A percentile compares a stretch with the other conserved stretches of the same genome.
Conservation (phyloP, 2,113 vertebrate species). For the Melanerpes formicivorus region DNA sequence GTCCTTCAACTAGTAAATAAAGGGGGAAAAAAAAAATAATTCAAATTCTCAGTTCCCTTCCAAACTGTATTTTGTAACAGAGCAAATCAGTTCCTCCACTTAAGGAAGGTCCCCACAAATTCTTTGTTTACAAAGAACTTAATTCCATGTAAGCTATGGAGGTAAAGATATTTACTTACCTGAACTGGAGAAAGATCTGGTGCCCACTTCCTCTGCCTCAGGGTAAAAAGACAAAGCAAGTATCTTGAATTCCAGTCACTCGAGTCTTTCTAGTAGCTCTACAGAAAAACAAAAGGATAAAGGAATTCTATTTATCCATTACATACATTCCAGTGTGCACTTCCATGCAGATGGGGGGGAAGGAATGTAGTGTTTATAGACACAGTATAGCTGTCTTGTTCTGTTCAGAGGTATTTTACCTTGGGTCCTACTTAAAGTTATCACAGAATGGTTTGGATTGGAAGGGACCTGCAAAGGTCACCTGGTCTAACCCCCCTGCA, state of each 20-base stretch:
- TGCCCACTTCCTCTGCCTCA: neutral
- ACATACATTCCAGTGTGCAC: neutral
- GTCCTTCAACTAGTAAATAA: slow-evolving; percentile 50
- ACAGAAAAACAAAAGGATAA: neutral
- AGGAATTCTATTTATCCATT: neutral
- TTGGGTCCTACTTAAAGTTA: too few species aligned
- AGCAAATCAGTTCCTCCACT: neutral
- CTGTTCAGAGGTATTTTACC: too few species aligned
- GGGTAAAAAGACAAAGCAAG: neutral
- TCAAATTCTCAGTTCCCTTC: neutral
- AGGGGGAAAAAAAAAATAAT: neutral
- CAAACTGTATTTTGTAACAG: neutral
- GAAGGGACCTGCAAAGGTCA: too few species aligned
- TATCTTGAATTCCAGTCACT: neutral
- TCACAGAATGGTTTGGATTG: too few species aligned
- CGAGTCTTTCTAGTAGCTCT: slow-evolving; percentile 15
- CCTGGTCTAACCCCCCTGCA: too few species aligned
- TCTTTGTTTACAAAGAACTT: neutral
- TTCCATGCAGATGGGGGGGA: neutral
- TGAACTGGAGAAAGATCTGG: neutral
- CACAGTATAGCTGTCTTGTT: too few species aligned
- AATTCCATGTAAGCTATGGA: neutral
- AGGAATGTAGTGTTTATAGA: too few species aligned
- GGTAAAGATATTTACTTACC: neutral
- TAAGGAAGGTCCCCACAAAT: neutral